Base-by-base conservation (phyloP, 92 coral and sea anemone species). In the Zoanthus solanderi region DNA sequence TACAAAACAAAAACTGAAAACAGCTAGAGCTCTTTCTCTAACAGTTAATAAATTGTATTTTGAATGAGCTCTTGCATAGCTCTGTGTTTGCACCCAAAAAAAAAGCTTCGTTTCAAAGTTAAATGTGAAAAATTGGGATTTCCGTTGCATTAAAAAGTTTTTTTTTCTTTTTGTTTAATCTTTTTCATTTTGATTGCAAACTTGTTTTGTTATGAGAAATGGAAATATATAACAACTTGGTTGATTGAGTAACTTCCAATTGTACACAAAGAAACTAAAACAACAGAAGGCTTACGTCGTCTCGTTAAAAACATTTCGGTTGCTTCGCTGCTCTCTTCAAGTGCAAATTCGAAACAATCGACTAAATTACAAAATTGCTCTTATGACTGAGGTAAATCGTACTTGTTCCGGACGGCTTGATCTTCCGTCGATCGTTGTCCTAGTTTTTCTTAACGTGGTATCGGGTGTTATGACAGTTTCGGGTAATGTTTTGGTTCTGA, bases 401-500 rank as follows among this genome's bases (percentile, higher is more conserved):
- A 77, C 66, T 13, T 77, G 82, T 23, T 77, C 82, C 66, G 82
- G 82, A 34, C 18, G 52, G 53, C 65, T 77, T 31, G 82, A 77
- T 63, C 2, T 13, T 0, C 8, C 23, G 8, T 77, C 82, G 1
- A 29, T 77, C 31, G 46, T 5, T 13, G 66, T 53, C 14, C 29
- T 77, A 23, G 82, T 53, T 1, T 4, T 14, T 5, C 37, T 77
- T 7, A 77, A 77, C 52, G 82, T 31, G 0, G 53, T 77, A n/a
- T 77, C 82, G 30, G 82, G 82, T 52, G 17, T 30, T 77, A 81
- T 68, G 85, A 74, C 85, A 17, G 75, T 66, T n/a, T 18, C 46
- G 58, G 85, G 85, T 46, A 81, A 81, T 81, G 46, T 81, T 32
- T 66, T 81, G 75, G 75, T 81, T 60, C 75, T 81, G 66, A 81